Evolutionary conservation across 2,797 vertebrate genomes (phyloP), one percentile per base, ranked within the genome.

Genomic region (Parotocinclus haroldoi): DNA sequence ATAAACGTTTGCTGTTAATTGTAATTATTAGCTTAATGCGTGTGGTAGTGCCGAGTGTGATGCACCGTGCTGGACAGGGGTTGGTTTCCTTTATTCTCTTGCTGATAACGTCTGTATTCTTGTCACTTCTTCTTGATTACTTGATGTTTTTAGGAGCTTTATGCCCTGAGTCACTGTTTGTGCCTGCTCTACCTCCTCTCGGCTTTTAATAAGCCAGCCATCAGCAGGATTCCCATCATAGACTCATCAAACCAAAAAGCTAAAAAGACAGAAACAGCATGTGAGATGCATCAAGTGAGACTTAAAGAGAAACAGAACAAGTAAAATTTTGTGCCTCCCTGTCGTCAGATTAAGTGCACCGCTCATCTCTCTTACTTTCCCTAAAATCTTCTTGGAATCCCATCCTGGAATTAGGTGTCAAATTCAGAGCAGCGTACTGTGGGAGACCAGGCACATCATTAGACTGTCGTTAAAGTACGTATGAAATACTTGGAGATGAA

Each of bases 391-490:
- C 77, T 66, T 75, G 77, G 80, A 82, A 82, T 85, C 70, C 80
- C 57, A 76, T 72, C 78, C 72, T 80, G 54, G 70, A 79, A 75
- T 82, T 81, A 66, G 78, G 82, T 84, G 79, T 85, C 80, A 73
- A 69, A 77, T 84, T 83, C 76, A 78, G 74, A 78, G 42, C 69
- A 60, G 56, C 76, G 71, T 75, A 68, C 76, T 69, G 77, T 79
- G 72, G 80, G 79, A 78, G 78, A 76, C 50, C 58, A 72, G 72
- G 64, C 81, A 52, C 58, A 87, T 87, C 87, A 81, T 86, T 88
- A 84, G 80, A 49, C 75, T 71, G 71, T 69, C 65, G 59, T 61
- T 68, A 52, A 62, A 44, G 52, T 45, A 63, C n/a, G 58, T 18
- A 44, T 49, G 59, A 52, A 56, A 69, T 48, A 37, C 40, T 16